phyloP scores from a whole-genome alignment of 2,113 vertebrate species.

The Empidonax alnorum region DNA sequence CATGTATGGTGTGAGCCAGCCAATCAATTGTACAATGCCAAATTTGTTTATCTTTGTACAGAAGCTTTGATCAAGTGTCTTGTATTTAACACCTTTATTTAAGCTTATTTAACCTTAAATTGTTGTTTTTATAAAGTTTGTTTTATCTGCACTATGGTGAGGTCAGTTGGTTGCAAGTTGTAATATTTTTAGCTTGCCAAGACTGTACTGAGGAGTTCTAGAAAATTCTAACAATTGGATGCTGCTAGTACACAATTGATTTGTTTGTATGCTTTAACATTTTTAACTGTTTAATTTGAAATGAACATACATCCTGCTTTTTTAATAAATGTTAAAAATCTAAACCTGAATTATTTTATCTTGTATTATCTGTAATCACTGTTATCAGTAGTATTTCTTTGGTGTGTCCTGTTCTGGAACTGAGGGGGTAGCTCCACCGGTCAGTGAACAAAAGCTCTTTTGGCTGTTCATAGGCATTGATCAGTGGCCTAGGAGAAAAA shows the following conservation, averaged over 20 bases:
- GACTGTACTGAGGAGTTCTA: slow-evolving; percentile 78
- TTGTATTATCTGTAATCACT: background rate
- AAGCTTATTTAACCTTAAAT: slow-evolving; percentile 96
- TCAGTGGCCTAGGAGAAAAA: background rate
- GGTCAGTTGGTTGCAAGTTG: slow-evolving; percentile 83
- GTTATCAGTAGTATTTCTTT: background rate
- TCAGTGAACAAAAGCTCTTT: background rate
- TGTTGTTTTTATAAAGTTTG: slow-evolving; percentile 91
- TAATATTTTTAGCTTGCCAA: slow-evolving; percentile 81
- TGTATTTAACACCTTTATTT: slow-evolving; percentile 98
- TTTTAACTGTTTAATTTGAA: slow-evolving; percentile 88
- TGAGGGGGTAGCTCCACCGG: background rate
- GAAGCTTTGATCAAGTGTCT: slow-evolving; percentile 90
- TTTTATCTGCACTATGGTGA: slow-evolving; percentile 84
- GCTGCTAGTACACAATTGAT: slow-evolving; percentile 90
- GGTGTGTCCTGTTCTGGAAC: background rate
- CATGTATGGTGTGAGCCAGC: slow-evolving; percentile 73
- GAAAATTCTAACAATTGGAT: slow-evolving; percentile 89
- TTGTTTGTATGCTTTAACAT: slow-evolving; percentile 94
- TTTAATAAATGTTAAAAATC: slow-evolving; percentile 90
- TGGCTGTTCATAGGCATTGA: background rate
- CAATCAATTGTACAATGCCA: slow-evolving; percentile 85
- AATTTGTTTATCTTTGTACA: slow-evolving; percentile 92
- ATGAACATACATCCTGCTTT: slow-evolving; percentile 88
- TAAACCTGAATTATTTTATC: slow-evolving; percentile 13